Conservation (phyloP, 53 echinoderm and acorn worm species). For the Apostichopus leukothele region DNA sequence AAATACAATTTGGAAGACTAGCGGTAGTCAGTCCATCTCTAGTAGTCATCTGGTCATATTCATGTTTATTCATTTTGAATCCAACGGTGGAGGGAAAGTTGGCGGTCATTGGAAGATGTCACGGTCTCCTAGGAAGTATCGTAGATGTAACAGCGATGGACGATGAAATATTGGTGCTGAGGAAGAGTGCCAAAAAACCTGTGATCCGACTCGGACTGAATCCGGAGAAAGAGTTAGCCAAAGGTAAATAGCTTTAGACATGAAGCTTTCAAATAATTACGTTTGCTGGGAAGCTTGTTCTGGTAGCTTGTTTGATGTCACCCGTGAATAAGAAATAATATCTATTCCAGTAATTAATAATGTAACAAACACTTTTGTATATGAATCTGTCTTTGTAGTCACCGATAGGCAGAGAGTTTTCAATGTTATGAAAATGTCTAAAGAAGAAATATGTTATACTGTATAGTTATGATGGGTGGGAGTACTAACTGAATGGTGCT, state of each 20-base stretch:
- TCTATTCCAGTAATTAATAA: no score
- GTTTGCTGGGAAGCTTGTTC: no score
- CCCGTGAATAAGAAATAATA: no score
- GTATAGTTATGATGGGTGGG: no score
- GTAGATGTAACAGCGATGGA: conserved; percentile 61
- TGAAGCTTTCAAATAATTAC: no score
- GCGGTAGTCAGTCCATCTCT: conserved; percentile 56
- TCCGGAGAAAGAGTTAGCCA: conserved; percentile 62
- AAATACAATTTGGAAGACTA: conserved; percentile 79
- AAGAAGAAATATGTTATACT: no score
- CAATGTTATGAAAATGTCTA: no score
- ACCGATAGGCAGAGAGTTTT: no score
- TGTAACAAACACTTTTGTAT: no score
- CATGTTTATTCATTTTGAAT: conserved; percentile 73
- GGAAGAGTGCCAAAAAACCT: conserved; percentile 63
- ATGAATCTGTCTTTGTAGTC: no score
- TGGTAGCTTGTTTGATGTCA: no score
- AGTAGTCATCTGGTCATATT: conserved; percentile 76
- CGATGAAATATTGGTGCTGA: conserved; percentile 87
- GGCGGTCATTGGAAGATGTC: conserved; percentile 65
- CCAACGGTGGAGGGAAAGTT: conserved; percentile 58
- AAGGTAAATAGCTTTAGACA: conserved; percentile 52
- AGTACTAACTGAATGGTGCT: no score
- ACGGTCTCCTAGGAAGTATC: conserved; percentile 77
- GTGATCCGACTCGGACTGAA: conserved; percentile 64